Percentiles rank a stretch among this genome's conserved stretches.
Conservation (phyloP, 1,140 invertebrate genomes). For the Drosophila nigromelanica region DNA sequence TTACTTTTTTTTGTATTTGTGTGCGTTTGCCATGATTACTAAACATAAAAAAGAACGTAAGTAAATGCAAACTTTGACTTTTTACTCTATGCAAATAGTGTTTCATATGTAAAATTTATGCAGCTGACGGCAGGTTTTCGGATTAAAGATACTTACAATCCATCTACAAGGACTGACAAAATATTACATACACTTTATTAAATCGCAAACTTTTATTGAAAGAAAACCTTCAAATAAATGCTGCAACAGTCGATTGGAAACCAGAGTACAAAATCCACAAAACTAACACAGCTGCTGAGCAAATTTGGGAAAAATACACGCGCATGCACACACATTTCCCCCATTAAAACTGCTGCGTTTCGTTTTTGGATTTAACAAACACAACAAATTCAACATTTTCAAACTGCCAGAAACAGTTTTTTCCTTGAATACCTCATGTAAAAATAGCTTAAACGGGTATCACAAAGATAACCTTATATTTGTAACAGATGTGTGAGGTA, state of each 20-base stretch:
- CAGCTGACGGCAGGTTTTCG: conserved; percentile 21
- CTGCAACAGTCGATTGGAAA: conserved; percentile 29
- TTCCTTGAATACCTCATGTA: background rate
- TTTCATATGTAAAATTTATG: conserved; percentile 14
- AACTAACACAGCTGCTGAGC: conserved; percentile 12
- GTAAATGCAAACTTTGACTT: conserved; percentile 40
- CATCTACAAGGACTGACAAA: background rate
- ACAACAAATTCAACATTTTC: conserved; percentile 17
- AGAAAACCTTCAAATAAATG: conserved; percentile 28
- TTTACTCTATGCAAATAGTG: conserved; percentile 56
- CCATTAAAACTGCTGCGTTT: conserved; percentile 4
- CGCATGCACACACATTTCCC: background rate
- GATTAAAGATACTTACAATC: conserved; percentile 17
- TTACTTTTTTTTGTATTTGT: background rate
- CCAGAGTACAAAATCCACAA: conserved; percentile 24
- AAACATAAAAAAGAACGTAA: conserved; percentile 47
- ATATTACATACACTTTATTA: conserved; percentile 15
- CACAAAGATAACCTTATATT: background rate
- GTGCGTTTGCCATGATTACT: conserved; percentile 52
- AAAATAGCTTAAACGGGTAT: background rate
- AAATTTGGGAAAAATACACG: conserved; percentile 3
- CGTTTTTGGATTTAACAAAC: conserved; percentile 14
- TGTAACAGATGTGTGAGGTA: no score
- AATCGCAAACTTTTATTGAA: background rate
- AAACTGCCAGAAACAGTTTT: conserved; percentile 26